Base-by-base conservation (phyloP, 2,888 invertebrate genomes). In the Rhimphoctona megacephalus region DNA sequence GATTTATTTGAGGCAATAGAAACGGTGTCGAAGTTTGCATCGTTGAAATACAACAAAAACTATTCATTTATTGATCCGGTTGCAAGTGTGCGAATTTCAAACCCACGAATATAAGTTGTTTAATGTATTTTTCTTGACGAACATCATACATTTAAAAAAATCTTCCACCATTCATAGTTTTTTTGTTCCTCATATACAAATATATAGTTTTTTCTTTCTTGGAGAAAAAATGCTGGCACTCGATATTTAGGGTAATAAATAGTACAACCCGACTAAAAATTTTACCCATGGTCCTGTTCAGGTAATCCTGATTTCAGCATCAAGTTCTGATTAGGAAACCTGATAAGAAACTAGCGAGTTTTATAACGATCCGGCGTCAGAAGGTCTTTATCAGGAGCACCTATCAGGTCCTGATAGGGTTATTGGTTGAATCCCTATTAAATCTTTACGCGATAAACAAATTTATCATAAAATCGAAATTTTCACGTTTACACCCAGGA, bases 21-120 rank as follows among this genome's bases (percentile, higher is more conserved):
- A 33, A 54, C 54, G 22, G 17, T 54, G n/a, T 57, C 11, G 33
- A 73, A 33, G n/a, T 64, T 74, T 52, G 57, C 54, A 67, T 49
- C 46, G 66, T 22, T 67, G 9, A n/a, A 22, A 70, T n/a, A 19
- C 17, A n/a, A 43, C 17, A 19, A 49, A 67, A 25, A 30, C 67
- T 14, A n/a, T n/a, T 22, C 14, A 72, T 30, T 52, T n/a, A 33
- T 81, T 52, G 33, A 64, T 46, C 22, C n/a, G 0, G 4, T 39
- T n/a, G 14, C 17, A 30, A 36, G 2, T 17, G 17, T 73, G 1
- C 17, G 4, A 69, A 46, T 46, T 69, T 25, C 17, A 25, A 69
- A 25, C 17, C 2, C 17, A 17, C 6, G 17, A 6, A 6, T 30
- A 17, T 30, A 30, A 14, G 3, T 57, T 25, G 5, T 3, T 57